A percentile compares a stretch with the other conserved stretches of the same genome.
Evolutionary conservation across 2,113 vertebrate species (phyloP).

Genomic region (Anguilla rostrata): DNA sequence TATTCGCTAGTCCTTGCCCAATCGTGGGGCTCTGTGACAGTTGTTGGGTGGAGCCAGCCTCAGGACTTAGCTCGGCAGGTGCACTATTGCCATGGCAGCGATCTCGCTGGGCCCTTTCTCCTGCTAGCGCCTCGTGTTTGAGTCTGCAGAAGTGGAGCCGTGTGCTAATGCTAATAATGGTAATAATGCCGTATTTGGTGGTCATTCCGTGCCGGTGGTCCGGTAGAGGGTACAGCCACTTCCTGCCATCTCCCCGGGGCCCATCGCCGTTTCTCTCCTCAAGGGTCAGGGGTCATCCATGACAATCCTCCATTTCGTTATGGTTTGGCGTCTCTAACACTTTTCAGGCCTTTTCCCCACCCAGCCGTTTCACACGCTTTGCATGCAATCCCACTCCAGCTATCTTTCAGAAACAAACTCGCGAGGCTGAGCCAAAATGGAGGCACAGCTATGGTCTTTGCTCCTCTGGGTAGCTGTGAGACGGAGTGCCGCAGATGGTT

Average conservation of each 20-base stretch:
- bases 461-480: no score
- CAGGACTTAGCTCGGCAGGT: conserved; percentile 11
- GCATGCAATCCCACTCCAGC: neutral
- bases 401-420: no score
- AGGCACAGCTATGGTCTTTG: no score
- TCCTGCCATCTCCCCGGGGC: neutral
- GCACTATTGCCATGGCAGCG: conserved; percentile 22
- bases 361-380: neutral
- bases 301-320: neutral
- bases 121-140: neutral
- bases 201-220: neutral
- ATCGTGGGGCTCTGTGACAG: neutral
- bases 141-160: neutral
- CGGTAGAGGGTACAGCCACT: neutral
- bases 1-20: neutral
- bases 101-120: neutral
- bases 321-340: neutral
- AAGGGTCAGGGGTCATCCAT: neutral
- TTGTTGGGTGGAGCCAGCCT: neutral
- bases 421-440: no score
- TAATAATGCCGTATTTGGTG: neutral
- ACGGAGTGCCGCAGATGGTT: neutral
- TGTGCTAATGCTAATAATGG: neutral
- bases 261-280: neutral
- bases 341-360: neutral